phyloP scores from a whole-genome alignment of 2,113 vertebrate species.

The Poeciliopsis occidentalis region DNA sequence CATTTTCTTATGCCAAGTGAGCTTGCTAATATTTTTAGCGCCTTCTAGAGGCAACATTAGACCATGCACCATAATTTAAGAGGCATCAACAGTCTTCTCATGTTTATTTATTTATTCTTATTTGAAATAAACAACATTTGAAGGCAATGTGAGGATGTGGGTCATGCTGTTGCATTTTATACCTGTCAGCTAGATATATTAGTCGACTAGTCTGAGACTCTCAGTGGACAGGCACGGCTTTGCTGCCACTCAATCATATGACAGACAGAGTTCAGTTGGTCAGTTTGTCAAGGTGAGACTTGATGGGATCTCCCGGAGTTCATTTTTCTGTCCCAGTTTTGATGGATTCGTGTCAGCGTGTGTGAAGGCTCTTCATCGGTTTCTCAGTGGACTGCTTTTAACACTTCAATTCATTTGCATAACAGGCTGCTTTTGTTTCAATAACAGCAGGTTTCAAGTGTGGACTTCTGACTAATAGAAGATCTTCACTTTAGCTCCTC shows the following conservation, averaged over 20 bases:
- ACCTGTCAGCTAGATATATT: slow-evolving; percentile 26
- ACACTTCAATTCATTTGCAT: slow-evolving; percentile 16
- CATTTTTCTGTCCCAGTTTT: slow-evolving; percentile 9
- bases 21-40: not conserved
- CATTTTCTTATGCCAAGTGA: too few relatives aligned
- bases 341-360: slow-evolving; percentile 32
- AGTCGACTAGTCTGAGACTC: slow-evolving; percentile 6
- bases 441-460: not conserved
- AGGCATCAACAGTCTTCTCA: not conserved
- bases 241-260: slow-evolving; percentile 25
- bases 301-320: slow-evolving; percentile 16
- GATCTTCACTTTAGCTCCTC: not conserved
- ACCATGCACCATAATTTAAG: not conserved
- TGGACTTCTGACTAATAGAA: too few relatives aligned
- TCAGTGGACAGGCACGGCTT: not conserved
- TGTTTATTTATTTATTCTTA: not conserved
- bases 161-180: slow-evolving; percentile 2
- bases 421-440: not conserved
- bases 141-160: not conserved
- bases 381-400: slow-evolving; percentile 3
- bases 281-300: slow-evolving; percentile 48
- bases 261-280: slow-evolving; percentile 15
- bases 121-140: not conserved
- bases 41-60: not conserved
- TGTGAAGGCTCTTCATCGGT: slow-evolving; percentile 34